These are phyloP conservation scores for Chaetodon trifascialis DNA, from an alignment of 2,113 vertebrate species.

Conservation along the genomic window DNA sequence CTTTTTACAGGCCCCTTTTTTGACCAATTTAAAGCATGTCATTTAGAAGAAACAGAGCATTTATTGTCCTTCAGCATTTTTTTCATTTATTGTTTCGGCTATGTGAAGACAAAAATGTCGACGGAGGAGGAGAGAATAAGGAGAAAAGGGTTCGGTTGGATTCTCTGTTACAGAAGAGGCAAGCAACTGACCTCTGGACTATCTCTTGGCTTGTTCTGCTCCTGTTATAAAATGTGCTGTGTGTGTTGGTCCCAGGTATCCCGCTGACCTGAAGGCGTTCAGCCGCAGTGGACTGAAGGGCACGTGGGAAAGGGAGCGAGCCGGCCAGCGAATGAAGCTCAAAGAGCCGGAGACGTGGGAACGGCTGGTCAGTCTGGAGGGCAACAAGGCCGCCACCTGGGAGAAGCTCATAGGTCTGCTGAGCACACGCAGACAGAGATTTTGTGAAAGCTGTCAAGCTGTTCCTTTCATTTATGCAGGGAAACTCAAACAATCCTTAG, in stretches of 20 bases:
- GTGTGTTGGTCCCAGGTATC: conserved; percentile 85
- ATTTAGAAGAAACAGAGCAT: neutral
- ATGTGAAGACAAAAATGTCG: neutral
- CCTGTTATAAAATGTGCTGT: neutral
- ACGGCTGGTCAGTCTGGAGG: conserved; percentile 83
- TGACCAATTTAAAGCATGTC: neutral
- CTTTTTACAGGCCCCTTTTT: neutral
- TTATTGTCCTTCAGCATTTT: neutral
- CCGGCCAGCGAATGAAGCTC: conserved; percentile 89
- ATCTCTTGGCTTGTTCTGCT: neutral
- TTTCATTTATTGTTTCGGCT: neutral
- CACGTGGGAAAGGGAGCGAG: conserved; percentile 85
- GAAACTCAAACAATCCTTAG: too few species aligned
- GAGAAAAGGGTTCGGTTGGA: neutral
- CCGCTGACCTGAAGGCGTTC: conserved; percentile 82
- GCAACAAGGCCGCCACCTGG: conserved; percentile 89
- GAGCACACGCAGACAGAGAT: neutral
- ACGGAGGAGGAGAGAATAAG: neutral
- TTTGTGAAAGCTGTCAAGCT: neutral
- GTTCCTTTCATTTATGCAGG: too few species aligned
- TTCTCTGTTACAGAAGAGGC: neutral
- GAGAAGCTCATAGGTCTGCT: conserved; percentile 89
- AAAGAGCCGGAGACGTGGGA: conserved; percentile 89
- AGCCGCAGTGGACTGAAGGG: conserved; percentile 86
- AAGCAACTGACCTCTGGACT: too few species aligned